Evolutionary conservation across 2,888 invertebrate species (phyloP), one percentile per base, ranked within the genome.

Genomic region (Orthosia incerta): DNA sequence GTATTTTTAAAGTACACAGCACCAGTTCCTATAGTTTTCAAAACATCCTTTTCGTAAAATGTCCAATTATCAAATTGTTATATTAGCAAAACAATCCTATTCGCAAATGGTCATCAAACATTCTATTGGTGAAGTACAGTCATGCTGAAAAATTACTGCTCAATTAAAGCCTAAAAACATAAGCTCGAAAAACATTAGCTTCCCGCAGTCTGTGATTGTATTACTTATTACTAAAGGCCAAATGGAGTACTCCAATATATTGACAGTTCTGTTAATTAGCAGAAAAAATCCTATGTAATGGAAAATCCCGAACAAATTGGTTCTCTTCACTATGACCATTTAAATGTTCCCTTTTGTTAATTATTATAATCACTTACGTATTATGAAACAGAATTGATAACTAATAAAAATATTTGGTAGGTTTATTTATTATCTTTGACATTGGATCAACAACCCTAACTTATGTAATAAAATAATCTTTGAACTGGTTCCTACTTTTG

Each of bases 401-500:
- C 45, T 51, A 57, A 53, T 46, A 45, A 53, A 53, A 45, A 79
- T 72, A 60, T 46, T 39, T 9, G 39, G 39, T 62, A 63, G 20
- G 62, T 48, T 59, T 12, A 57, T 59, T 71, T 51, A 0, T 56
- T 70, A 79, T 81, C 69, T 20, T 62, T 50, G 48, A 53, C 51
- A 26, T 63, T 64, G 39, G 56, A 69, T 64, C 60, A 80, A 64
- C 51, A 65, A 81, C 46, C 56, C 65, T 16, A 61, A 57, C 48
- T 79, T 61, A 39, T 50, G 59, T 55, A 76, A 51, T 53, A 13
- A 64, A 39, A 48, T 61, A 48, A 69, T 51, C 26, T 20, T 46
- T 23, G 11, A 48, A 63, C 39, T 60, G n/a, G 20, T 63, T 20
- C 5, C n/a, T 11, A 13, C 20, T 55, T 39, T 18, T 15, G 18